A percentile compares a stretch with the other conserved stretches of the same genome.
These are phyloP conservation scores for Nomada ferruginata DNA, from an alignment of 2,888 invertebrate genomes.

Conservation along the genomic window DNA sequence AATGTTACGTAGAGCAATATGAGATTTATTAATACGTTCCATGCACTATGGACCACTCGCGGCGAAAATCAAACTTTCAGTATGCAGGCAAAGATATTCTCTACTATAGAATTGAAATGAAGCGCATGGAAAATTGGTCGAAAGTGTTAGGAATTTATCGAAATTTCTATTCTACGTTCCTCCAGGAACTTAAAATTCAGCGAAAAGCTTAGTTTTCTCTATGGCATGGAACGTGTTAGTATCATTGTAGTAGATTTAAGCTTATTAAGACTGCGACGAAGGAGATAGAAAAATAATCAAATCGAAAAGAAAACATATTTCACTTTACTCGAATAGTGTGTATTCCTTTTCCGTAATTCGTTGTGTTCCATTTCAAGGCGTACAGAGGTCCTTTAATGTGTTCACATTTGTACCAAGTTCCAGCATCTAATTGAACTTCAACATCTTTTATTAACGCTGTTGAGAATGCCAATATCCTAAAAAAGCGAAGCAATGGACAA, in stretches of 20 bases:
- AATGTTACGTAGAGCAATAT: background rate
- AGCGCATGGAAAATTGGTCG: no score
- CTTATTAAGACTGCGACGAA: background rate
- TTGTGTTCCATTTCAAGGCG: constrained; percentile 90
- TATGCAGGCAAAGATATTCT: background rate
- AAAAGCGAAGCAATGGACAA: constrained; percentile 62
- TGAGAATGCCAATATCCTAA: constrained; percentile 92
- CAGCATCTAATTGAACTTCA: constrained; percentile 88
- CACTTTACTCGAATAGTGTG: constrained; percentile 87
- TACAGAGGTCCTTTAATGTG: constrained; percentile 89
- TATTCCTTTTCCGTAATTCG: constrained; percentile 87
- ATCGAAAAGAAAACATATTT: constrained; percentile 26
- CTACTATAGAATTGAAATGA: no score
- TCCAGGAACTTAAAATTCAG: no score
- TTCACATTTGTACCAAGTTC: constrained; percentile 88
- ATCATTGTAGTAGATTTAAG: background rate
- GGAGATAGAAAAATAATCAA: background rate
- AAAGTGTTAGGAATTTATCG: no score
- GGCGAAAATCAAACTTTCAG: background rate
- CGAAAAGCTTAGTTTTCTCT: no score
- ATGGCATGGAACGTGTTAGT: no score
- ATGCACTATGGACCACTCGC: no score
- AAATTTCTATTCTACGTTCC: no score
- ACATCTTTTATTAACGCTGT: constrained; percentile 88
- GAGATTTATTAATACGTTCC: no score